phyloP scores from a whole-genome alignment of 2,888 invertebrate genomes.

The Brassicogethes aeneus region DNA sequence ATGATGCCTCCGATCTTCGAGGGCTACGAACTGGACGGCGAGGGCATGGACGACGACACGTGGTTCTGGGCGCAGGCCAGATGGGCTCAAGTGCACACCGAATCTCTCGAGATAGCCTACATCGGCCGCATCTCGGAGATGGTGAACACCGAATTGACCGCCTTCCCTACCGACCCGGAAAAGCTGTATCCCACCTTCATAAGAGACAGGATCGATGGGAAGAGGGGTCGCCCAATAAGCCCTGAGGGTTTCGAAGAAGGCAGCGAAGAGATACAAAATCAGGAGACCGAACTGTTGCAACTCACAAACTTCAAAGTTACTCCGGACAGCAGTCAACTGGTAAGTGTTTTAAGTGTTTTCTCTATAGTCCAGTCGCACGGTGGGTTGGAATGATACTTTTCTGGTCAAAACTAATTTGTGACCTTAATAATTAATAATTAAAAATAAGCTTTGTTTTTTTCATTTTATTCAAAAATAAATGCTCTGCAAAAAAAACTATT shows the following conservation, averaged over 20 bases:
- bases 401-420: too few species aligned
- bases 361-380: too few species aligned
- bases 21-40: neutral
- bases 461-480: too few species aligned
- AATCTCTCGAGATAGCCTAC: neutral
- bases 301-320: slow-evolving; percentile 50
- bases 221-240: slow-evolving; percentile 3
- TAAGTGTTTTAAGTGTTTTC: too few species aligned
- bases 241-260: slow-evolving; percentile 26
- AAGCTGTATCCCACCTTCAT: slow-evolving; percentile 23
- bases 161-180: slow-evolving; percentile 23
- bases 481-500: too few species aligned
- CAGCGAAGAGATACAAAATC: slow-evolving; percentile 25
- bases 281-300: slow-evolving; percentile 41
- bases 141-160: slow-evolving; percentile 24
- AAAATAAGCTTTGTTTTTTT: too few species aligned
- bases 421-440: too few species aligned
- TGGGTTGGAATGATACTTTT: too few species aligned
- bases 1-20: too few species aligned
- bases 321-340: slow-evolving; percentile 54
- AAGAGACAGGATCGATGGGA: slow-evolving; percentile 19
- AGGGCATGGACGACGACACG: neutral
- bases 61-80: neutral
- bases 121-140: neutral
- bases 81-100: neutral